A percentile compares a stretch with the other conserved stretches of the same genome.
Conservation (phyloP, 2,113 vertebrate species). For the Grallaria varia region DNA sequence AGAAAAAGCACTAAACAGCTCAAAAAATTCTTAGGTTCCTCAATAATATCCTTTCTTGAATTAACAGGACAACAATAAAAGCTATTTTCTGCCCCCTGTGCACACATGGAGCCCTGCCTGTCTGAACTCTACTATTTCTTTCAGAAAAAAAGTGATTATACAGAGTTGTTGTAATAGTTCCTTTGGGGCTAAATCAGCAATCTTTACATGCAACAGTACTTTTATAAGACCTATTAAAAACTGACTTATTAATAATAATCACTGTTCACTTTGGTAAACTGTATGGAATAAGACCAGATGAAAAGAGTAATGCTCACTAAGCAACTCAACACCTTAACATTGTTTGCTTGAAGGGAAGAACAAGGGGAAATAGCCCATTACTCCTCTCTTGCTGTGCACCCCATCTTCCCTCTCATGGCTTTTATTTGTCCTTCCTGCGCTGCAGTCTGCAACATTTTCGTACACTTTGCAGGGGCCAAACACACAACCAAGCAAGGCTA, state of each 20-base stretch:
- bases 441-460: neutral
- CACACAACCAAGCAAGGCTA: neutral
- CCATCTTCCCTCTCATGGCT: neutral
- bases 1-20: conserved; percentile 19
- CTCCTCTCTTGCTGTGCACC: neutral
- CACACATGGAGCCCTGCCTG: neutral
- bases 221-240: neutral
- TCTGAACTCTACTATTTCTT: neutral
- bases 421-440: neutral
- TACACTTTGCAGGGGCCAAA: neutral
- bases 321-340: neutral
- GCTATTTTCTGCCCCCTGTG: neutral
- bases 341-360: neutral
- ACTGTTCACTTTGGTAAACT: neutral
- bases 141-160: neutral
- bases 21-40: conserved; percentile 27
- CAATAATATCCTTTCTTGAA: conserved; percentile 3
- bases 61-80: conserved; percentile 2
- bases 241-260: neutral
- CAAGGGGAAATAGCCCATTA: neutral
- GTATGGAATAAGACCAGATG: neutral
- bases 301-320: neutral
- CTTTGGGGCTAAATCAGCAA: neutral
- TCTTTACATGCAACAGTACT: neutral
- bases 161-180: neutral